Evolutionary conservation across 2,797 vertebrate species (phyloP), one percentile per base, ranked within the genome.

Genomic region (Neostethus bicornis): DNA sequence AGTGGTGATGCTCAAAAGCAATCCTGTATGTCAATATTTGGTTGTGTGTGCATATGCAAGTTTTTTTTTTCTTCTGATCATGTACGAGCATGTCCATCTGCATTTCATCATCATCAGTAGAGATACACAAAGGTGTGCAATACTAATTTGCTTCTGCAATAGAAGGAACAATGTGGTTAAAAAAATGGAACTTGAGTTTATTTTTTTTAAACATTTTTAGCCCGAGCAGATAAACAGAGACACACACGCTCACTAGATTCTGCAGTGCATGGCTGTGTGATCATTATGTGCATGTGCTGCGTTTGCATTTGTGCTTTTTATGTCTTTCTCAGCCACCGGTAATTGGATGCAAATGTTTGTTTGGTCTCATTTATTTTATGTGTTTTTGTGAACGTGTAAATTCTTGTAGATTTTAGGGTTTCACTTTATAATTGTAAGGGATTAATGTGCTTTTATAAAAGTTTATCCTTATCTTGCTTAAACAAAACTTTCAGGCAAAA

Each of bases 131-230:
- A 87, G 85, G 86, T 90, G 81, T 82, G 77, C 82, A 78, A 81
- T 77, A 85, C 87, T 91, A 92, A 92, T 92, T 92, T 91, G 85
- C 88, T 90, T 85, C 89, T 87, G 71, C 83, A 85, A 81, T 87
- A 85, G 80, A 73, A 81, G 81, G 85, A 77, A 87, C 86, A 80
- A 80, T 44, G 81, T 85, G 62, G 85, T 86, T 77, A 84, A 89
- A 88, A 90, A 91, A 91, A 89, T 83, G 80, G 81, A 90, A 87
- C 86, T n/a, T n/a, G n/a, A n/a, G n/a, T n/a, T n/a, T n/a, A 89
- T 72, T 81, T 84, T 87, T 61, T 75, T 43, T 62, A 52, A 68
- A 77, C 71, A 65, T 60, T 67, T 42, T 39, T 12, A n/a, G 67
- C 62, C 66, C 61, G 44, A 64, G 48, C 63, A 55, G 57, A 24